phyloP scores from a whole-genome alignment of 1,140 invertebrate genomes.

The Drosophila mayri region DNA sequence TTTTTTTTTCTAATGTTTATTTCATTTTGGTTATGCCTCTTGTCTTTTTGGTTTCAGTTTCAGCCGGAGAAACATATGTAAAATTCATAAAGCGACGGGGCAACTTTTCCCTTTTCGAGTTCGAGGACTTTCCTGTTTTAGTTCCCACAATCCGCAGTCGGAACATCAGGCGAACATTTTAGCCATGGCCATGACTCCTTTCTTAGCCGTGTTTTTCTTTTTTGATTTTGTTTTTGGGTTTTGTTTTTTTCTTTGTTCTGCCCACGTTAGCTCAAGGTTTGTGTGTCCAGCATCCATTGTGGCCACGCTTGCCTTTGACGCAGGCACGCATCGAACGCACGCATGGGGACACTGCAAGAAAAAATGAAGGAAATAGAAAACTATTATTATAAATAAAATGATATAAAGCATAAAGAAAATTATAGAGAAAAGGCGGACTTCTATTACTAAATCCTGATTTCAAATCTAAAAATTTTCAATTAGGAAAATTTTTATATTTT shows the following conservation, averaged over 20 bases:
- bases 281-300: slow-evolving; percentile 25
- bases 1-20: slow-evolving; percentile 57
- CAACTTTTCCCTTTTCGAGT: slow-evolving; percentile 33
- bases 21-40: slow-evolving; percentile 45
- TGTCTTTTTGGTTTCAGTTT: slow-evolving; percentile 43
- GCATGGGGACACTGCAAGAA: slow-evolving; percentile 24
- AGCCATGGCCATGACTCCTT: slow-evolving; percentile 30
- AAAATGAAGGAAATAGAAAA: background rate
- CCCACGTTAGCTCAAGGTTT: background rate
- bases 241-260: background rate
- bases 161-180: slow-evolving; percentile 27
- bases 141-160: slow-evolving; percentile 8
- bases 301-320: slow-evolving; percentile 10
- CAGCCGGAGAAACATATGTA: slow-evolving; percentile 50
- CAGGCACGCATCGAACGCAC: slow-evolving; percentile 24
- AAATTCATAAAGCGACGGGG: slow-evolving; percentile 54
- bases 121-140: slow-evolving; percentile 7
- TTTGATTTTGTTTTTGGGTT: background rate
- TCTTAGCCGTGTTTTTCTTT: background rate
- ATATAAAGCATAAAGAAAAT: background rate
- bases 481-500: background rate
- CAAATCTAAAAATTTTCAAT: background rate
- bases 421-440: background rate
- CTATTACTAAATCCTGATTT: background rate
- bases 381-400: background rate